Evolutionary conservation across 2,113 vertebrate genomes (phyloP).

Genomic region (Amia ocellicauda): DNA sequence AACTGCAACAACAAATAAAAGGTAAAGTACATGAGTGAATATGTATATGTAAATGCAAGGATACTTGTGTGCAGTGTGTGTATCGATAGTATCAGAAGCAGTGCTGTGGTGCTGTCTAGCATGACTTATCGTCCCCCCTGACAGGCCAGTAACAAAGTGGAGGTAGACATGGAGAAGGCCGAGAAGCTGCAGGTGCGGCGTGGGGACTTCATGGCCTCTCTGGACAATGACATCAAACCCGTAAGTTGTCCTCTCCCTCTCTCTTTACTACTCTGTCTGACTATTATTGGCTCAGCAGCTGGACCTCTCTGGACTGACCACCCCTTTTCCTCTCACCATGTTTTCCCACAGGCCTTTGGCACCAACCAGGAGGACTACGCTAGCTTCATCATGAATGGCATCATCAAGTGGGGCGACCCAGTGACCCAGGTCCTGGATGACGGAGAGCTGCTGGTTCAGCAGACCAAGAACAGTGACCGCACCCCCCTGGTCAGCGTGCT

Average conservation of each 20-base stretch:
- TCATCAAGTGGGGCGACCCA: slow-evolving; percentile 89
- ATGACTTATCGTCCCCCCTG: slow-evolving; percentile 11
- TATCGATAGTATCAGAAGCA: too few species aligned
- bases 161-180: slow-evolving; percentile 91
- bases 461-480: slow-evolving; percentile 93
- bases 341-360: slow-evolving; percentile 80
- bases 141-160: slow-evolving; percentile 91
- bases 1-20: too few species aligned
- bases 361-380: slow-evolving; percentile 95
- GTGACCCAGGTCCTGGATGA: slow-evolving; percentile 83
- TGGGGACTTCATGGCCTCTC: slow-evolving; percentile 81
- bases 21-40: slow-evolving; percentile 16
- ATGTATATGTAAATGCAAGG: slow-evolving; percentile 23
- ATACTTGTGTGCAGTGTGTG: slow-evolving; percentile 1
- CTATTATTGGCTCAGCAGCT: background rate
- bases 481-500: slow-evolving; percentile 91
- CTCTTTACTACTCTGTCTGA: background rate
- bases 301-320: background rate
- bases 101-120: too few species aligned
- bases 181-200: slow-evolving; percentile 82
- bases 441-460: slow-evolving; percentile 90
- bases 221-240: slow-evolving; percentile 95
- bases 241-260: slow-evolving; percentile 60
- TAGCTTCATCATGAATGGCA: slow-evolving; percentile 96
- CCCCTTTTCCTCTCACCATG: background rate